Evolutionary conservation across 2,797 vertebrate species (phyloP), one percentile per base, ranked within the genome.

Genomic region (Tinamus major): DNA sequence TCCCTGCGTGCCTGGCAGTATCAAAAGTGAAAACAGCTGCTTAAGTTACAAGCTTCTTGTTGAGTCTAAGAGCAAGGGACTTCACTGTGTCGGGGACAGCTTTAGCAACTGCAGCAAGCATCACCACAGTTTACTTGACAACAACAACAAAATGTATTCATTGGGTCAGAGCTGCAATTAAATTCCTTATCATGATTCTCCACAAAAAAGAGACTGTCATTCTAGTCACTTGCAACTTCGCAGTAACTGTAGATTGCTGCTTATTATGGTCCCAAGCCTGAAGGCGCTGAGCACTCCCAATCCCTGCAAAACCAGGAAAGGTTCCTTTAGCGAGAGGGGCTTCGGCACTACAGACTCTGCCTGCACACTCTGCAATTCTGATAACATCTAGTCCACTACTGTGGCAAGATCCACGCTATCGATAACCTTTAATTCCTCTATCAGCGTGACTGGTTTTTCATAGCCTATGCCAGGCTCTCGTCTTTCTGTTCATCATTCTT

Each of bases 1-100:
- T 95, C 79, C 89, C 93, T 27, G 26, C 59, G 79, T 0, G 24
- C 68, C 79, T 94, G 91, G 90, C 88, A 93, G 79, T 21, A 90
- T 82, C 85, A 90, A 35, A 91, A 95, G 80, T 44, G 74, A 56
- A 33, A 79, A 59, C 72, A 91, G 79, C 67, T 79, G 82, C 87
- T 70, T 23, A 58, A 67, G 92, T 79, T n/a, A 72, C 61, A 58
- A 75, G 59, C 15, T 91, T 81, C 82, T 78, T 93, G 78, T 64
- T 48, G 61, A 81, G 64, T 2, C 85, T 6, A 64, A 81, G 41
- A 91, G 58, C 61, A 42, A 49, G n/a, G 26, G 39, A 41, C 8
- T 93, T 33, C 71, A 71, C 80, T 64, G 31, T 29, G 24, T 44
- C 33, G 2, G 10, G 4, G 35, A 26, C 37, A 92, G 46, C 46